Evolutionary conservation across 2,113 vertebrate genomes (phyloP), one percentile per base, ranked within the genome.

Genomic region (Dipodomys stephensi): DNA sequence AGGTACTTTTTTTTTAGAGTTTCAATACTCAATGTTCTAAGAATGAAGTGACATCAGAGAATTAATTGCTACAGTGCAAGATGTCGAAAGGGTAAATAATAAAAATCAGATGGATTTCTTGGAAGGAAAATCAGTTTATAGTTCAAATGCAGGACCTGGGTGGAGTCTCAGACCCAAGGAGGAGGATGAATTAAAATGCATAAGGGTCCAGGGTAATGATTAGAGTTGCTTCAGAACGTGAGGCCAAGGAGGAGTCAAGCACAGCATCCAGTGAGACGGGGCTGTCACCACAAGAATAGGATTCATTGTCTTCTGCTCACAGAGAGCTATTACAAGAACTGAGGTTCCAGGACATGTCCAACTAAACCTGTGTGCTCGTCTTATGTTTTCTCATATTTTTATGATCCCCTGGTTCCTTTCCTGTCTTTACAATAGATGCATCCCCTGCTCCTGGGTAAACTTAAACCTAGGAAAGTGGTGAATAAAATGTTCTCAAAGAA

Each of bases 21-120:
- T 93, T 94, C 90, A 92, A 81, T 96, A 92, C 89, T 95, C 93
- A 92, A 88, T 94, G 95, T 96, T 95, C 69, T 87, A 95, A 95
- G 92, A 97, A 97, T 95, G 94, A 95, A 95, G 53, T 97, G 96
- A 97, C 88, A 87, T 93, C 84, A 95, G 92, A 90, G 69, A 87
- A 91, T 60, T 97, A 93, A 97, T 95, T 94, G 90, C 93, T 89
- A 28, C 39, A 65, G 39, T 74, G 83, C 92, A 95, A 96, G 93
- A 97, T 90, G 95, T 92, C 93, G 94, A 96, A 95, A 94, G 91
- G 93, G 87, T 95, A 74, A 95, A 57, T 94, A 97, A 95, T 95
- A 95, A 95, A 94, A 97, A 60, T 95, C 97, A 97, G 94, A 97
- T 97, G 97, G 90, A 19, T 95, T 96, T 97, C 87, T 97, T 97